phyloP scores from a whole-genome alignment of 2,888 invertebrate species.

The Anticlea derivata region DNA sequence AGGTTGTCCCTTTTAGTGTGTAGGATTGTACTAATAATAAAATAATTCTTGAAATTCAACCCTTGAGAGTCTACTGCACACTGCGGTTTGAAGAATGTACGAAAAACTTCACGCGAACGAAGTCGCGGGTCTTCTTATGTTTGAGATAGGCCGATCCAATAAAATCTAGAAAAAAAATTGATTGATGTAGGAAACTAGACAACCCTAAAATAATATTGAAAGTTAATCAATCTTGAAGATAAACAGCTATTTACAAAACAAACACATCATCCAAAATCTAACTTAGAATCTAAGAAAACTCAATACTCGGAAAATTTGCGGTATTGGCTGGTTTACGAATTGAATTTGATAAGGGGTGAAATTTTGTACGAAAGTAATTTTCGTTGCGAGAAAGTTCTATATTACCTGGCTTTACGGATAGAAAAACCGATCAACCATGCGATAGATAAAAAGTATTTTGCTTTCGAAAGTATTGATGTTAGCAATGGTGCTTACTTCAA shows the following conservation, averaged over 20 bases:
- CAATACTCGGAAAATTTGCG: slow-evolving; percentile 51
- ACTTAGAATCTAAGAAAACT: slow-evolving; percentile 39
- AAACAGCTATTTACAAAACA: slow-evolving; percentile 25
- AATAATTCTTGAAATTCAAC: too few species aligned
- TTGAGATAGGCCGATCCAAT: too few species aligned
- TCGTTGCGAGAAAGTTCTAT: slow-evolving; percentile 47
- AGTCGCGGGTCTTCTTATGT: too few species aligned
- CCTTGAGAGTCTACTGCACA: too few species aligned
- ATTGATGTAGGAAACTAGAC: neutral
- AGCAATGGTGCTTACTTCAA: slow-evolving; percentile 23
- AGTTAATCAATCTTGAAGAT: slow-evolving; percentile 19
- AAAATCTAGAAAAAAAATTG: too few species aligned
- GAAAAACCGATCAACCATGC: slow-evolving; percentile 44
- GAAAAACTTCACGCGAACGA: too few species aligned
- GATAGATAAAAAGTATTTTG: slow-evolving; percentile 48
- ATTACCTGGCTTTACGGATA: slow-evolving; percentile 53
- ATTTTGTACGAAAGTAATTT: slow-evolving; percentile 57
- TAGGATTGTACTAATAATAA: too few species aligned
- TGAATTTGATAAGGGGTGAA: slow-evolving; percentile 62
- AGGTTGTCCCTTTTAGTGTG: too few species aligned
- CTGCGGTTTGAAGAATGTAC: too few species aligned
- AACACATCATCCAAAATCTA: slow-evolving; percentile 30
- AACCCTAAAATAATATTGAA: slow-evolving; percentile 1
- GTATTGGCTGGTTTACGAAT: slow-evolving; percentile 51
- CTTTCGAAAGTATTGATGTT: slow-evolving; percentile 30